phyloP scores from a whole-genome alignment of 2,888 invertebrate genomes.

The Globia sparganii region DNA sequence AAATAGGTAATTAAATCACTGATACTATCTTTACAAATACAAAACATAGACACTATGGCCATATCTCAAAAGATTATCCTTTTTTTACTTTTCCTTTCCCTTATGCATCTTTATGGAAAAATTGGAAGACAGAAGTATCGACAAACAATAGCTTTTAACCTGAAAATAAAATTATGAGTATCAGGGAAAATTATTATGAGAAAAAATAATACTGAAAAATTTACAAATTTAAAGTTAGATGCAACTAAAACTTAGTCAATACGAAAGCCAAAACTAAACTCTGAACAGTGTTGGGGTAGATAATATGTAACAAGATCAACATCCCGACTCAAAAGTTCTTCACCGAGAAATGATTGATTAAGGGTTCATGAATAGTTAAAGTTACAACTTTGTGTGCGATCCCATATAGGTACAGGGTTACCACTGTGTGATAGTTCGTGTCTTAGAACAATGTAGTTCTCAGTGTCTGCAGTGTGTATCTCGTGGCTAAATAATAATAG shows the following conservation, averaged over 20 bases:
- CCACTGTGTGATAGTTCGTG: background rate
- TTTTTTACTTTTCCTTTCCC: background rate
- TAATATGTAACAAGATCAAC: conserved; percentile 21
- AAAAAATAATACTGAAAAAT: background rate
- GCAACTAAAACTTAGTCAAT: background rate
- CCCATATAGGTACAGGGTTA: background rate
- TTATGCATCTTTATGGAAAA: background rate
- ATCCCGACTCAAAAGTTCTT: conserved; percentile 16
- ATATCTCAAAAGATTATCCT: background rate
- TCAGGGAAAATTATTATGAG: background rate
- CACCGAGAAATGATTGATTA: conserved; percentile 45
- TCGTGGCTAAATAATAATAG: background rate
- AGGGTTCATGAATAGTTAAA: conserved; percentile 28
- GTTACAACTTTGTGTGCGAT: conserved; percentile 10
- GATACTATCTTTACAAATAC: background rate
- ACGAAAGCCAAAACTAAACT: background rate
- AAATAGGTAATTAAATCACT: background rate
- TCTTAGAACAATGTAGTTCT: conserved; percentile 5
- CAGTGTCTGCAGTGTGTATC: background rate
- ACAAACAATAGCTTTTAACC: background rate
- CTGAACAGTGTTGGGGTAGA: background rate
- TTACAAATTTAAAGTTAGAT: background rate
- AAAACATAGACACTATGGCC: background rate
- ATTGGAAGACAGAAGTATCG: background rate
- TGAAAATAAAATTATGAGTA: too few relatives aligned